Conservation (phyloP, 2,113 vertebrate species). For the Eulacestoma nigropectus region DNA sequence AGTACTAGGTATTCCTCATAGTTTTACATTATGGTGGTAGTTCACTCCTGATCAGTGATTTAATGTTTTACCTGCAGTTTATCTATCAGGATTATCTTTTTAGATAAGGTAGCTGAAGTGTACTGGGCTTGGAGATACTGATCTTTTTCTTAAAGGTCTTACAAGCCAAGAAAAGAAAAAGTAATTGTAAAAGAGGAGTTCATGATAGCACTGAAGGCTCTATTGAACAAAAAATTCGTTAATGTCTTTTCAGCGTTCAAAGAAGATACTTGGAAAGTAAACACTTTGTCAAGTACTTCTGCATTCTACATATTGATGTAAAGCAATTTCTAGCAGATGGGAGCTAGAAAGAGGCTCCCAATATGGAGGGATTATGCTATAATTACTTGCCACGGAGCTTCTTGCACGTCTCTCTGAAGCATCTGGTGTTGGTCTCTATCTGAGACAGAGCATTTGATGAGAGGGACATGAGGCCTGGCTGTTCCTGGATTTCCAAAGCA, state of each 20-base stretch:
- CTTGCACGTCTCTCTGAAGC: background rate
- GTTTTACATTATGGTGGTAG: background rate
- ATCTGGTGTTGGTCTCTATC: background rate
- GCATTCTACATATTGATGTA: background rate
- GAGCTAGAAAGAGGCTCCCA: background rate
- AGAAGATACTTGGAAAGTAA: background rate
- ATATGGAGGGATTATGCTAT: background rate
- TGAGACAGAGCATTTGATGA: background rate
- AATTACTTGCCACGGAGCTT: background rate
- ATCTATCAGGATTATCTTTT: background rate
- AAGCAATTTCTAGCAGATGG: background rate
- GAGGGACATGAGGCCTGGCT: background rate
- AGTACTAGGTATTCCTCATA: background rate
- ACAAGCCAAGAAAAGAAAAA: background rate
- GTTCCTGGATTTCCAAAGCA: background rate
- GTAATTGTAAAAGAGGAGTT: background rate
- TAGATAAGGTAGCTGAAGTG: background rate
- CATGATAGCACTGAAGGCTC: background rate
- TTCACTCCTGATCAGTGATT: background rate
- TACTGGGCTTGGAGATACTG: background rate
- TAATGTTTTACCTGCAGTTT: background rate
- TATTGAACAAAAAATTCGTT: background rate
- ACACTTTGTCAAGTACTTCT: background rate
- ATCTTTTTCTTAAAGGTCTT: background rate
- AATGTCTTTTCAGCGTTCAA: background rate